Evolutionary conservation across 2,113 vertebrate genomes (phyloP).

Genomic region (Myotis brandtii): DNA sequence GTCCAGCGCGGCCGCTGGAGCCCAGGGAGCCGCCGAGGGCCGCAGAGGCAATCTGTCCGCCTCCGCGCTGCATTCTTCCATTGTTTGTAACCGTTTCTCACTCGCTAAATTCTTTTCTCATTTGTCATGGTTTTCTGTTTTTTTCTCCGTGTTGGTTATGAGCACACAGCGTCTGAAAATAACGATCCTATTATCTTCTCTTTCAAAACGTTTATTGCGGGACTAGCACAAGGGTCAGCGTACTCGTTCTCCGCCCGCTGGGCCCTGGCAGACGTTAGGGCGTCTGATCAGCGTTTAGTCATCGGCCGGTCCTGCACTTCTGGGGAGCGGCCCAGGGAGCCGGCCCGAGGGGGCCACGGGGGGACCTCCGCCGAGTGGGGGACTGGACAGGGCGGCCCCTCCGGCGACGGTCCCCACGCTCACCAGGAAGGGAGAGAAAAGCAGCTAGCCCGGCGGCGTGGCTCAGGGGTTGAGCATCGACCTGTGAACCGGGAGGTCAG

Average conservation of each 20-base stretch:
- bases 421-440: fast-evolving
- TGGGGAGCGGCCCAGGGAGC: not conserved
- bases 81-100: not conserved
- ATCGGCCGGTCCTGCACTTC: not conserved
- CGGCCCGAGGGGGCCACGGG: not conserved
- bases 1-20: no score
- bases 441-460: not conserved
- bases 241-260: not conserved
- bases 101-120: not conserved
- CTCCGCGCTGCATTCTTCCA: not conserved
- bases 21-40: not conserved
- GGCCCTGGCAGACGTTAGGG: not conserved
- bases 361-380: not conserved
- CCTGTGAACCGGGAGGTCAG: no score
- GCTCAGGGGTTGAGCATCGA: no score
- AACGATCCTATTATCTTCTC: not conserved
- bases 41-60: not conserved
- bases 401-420: not conserved
- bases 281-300: not conserved
- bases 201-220: not conserved
- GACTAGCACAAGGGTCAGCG: not conserved
- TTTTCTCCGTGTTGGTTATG: not conserved
- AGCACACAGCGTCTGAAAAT: not conserved
- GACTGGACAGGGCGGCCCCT: no score
- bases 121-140: not conserved